These are phyloP conservation scores for Xerus inauris DNA, from an alignment of 2,113 vertebrate species.

Conservation along the genomic window DNA sequence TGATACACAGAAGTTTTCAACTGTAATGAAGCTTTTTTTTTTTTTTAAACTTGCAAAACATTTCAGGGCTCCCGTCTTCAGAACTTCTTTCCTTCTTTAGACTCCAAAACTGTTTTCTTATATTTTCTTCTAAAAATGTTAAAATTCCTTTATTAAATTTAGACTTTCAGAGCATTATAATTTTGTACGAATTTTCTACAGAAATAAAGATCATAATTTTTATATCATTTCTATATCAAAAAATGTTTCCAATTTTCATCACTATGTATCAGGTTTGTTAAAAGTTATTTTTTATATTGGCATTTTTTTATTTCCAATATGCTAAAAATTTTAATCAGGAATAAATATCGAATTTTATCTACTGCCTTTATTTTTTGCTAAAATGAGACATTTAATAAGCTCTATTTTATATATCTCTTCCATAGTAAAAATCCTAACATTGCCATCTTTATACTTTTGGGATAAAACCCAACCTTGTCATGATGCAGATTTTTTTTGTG, in stretches of 20 bases:
- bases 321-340: background rate
- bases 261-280: background rate
- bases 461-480: background rate
- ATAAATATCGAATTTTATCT: slow-evolving; percentile 10
- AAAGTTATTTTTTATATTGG: background rate
- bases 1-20: background rate
- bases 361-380: background rate
- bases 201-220: background rate
- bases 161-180: background rate
- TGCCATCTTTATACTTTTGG: background rate
- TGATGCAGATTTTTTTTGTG: background rate
- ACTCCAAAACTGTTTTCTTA: background rate
- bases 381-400: background rate
- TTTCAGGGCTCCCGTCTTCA: background rate
- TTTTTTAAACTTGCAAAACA: background rate
- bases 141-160: background rate
- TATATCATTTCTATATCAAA: background rate
- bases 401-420: background rate
- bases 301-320: background rate
- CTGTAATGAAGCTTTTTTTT: background rate
- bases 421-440: background rate
- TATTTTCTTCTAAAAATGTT: background rate
- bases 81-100: background rate
- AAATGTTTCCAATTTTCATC: background rate
- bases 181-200: background rate